Percentiles rank a stretch among this genome's conserved stretches.
These are phyloP conservation scores for Corvus moneduloides DNA, from an alignment of 2,113 vertebrate species.

Conservation along the genomic window DNA sequence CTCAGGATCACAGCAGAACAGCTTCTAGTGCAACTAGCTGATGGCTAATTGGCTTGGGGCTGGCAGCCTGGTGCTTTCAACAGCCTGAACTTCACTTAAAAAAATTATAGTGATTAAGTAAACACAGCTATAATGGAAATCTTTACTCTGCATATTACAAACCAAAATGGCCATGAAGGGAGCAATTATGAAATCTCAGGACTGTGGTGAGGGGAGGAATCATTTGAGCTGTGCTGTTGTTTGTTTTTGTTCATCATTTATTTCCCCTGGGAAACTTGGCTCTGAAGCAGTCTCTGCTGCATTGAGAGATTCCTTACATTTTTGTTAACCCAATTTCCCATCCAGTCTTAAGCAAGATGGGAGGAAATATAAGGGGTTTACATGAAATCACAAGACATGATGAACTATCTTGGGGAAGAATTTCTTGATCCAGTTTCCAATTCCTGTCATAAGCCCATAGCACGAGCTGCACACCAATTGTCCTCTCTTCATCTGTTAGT, in stretches of 20 bases:
- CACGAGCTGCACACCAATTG: not conserved
- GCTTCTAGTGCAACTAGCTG: slow-evolving; percentile 1
- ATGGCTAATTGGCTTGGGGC: slow-evolving; percentile 30
- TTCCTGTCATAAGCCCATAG: not conserved
- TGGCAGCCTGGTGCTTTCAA: slow-evolving; percentile 40
- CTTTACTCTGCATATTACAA: slow-evolving; percentile 68
- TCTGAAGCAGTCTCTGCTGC: slow-evolving; percentile 31
- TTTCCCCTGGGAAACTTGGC: slow-evolving; percentile 50
- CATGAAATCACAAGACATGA: not conserved
- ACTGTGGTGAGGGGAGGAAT: slow-evolving; percentile 62
- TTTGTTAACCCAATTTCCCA: slow-evolving; percentile 44
- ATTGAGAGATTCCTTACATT: slow-evolving; percentile 34
- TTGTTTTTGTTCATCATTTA: slow-evolving; percentile 67
- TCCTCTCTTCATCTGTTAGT: not conserved
- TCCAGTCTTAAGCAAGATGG: not conserved
- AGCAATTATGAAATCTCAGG: slow-evolving; percentile 67
- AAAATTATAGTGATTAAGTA: slow-evolving; percentile 68
- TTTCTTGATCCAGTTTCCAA: not conserved
- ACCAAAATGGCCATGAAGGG: slow-evolving; percentile 66
- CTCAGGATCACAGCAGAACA: not conserved
- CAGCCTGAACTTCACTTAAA: slow-evolving; percentile 56
- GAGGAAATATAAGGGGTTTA: not conserved
- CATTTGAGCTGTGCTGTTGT: slow-evolving; percentile 44
- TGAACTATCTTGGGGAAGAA: not conserved
- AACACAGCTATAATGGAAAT: slow-evolving; percentile 69